A percentile compares a stretch with the other conserved stretches of the same genome.
phyloP scores from a whole-genome alignment of 2,888 invertebrate genomes.

The Ophion obscuratus region DNA sequence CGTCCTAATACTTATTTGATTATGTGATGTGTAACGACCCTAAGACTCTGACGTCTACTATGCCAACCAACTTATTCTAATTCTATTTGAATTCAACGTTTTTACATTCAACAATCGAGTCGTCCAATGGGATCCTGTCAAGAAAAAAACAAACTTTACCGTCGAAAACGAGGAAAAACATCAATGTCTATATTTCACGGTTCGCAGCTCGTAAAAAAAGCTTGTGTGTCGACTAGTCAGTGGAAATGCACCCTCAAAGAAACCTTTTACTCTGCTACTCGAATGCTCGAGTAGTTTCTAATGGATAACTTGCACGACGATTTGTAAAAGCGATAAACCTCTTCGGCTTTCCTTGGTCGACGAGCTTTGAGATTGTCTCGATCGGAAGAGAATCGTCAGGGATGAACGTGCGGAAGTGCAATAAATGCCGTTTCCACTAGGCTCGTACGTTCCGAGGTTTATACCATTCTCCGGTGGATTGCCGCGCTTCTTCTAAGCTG shows the following conservation, averaged over 20 bases:
- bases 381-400: conserved; percentile 18
- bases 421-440: conserved; percentile 29
- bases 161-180: background rate
- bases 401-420: conserved; percentile 25
- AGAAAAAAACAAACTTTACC: too few relatives aligned
- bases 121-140: background rate
- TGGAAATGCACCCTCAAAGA: background rate
- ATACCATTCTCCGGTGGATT: conserved; percentile 24
- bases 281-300: background rate
- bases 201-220: background rate
- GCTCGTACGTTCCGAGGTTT: conserved; percentile 29
- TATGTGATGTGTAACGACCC: too few relatives aligned
- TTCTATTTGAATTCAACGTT: background rate
- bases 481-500: conserved; percentile 23
- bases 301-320: background rate
- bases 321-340: background rate
- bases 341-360: background rate
- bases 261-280: background rate
- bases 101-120: background rate
- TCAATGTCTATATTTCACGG: background rate
- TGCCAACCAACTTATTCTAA: too few relatives aligned
- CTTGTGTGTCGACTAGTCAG: background rate
- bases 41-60: too few relatives aligned
- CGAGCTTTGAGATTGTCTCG: background rate
- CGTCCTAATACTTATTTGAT: too few relatives aligned